Percentiles rank a stretch among this genome's conserved stretches.
phyloP scores from a whole-genome alignment of 2,888 invertebrate species.

The Epirrhoe tristata region DNA sequence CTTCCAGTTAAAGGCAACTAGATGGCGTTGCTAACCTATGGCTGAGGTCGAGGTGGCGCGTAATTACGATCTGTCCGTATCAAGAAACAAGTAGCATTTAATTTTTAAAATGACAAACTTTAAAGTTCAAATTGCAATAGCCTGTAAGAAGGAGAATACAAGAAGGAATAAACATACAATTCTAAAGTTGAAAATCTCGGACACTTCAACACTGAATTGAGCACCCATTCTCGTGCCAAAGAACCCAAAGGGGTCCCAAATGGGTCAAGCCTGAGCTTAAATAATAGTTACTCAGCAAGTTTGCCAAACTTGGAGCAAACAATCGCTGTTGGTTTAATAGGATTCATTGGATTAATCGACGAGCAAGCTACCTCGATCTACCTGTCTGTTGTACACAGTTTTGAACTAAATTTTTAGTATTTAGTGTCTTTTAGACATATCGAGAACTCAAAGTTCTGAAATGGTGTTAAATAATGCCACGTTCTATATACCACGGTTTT shows the following conservation, averaged over 20 bases:
- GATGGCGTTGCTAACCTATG: too few species aligned
- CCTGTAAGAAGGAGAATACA: neutral
- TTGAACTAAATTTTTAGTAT: too few species aligned
- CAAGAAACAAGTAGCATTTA: too few species aligned
- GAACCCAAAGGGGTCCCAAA: constrained; percentile 42
- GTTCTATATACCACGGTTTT: too few species aligned
- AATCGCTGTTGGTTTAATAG: constrained; percentile 77
- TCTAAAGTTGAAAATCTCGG: constrained; percentile 1
- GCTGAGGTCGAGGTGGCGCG: too few species aligned
- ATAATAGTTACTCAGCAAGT: constrained; percentile 47
- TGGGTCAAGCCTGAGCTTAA: constrained; percentile 56
- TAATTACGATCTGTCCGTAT: too few species aligned
- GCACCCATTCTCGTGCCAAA: constrained; percentile 10
- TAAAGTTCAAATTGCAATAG: neutral
- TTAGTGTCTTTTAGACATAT: neutral
- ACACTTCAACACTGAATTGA: constrained; percentile 1
- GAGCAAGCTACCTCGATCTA: constrained; percentile 14
- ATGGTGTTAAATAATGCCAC: neutral
- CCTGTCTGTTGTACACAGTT: neutral
- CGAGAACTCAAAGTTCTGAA: neutral
- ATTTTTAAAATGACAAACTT: too few species aligned
- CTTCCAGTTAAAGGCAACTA: too few species aligned
- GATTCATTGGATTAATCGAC: constrained; percentile 60
- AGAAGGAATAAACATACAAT: neutral
- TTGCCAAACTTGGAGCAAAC: constrained; percentile 72